Evolutionary conservation across 2,797 vertebrate species (phyloP).

Genomic region (Coregonus sp.): DNA sequence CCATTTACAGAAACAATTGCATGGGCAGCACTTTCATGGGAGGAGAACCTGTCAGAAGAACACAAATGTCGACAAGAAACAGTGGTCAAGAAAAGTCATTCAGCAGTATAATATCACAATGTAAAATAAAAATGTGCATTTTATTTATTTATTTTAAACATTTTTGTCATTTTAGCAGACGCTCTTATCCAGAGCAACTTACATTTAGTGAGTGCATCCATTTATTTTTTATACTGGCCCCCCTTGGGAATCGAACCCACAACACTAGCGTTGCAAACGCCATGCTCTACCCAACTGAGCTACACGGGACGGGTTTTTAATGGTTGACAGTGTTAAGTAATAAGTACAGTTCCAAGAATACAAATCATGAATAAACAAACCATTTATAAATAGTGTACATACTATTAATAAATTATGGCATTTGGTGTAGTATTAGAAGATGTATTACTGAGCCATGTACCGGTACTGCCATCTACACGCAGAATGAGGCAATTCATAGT

Average conservation of each 20-base stretch:
- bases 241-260: too few species aligned
- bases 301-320: not conserved
- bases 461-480: constrained; percentile 64
- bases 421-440: too few species aligned
- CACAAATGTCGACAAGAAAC: not conserved
- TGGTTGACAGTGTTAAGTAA: not conserved
- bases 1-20: constrained; percentile 98
- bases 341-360: not conserved
- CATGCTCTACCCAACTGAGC: too few species aligned
- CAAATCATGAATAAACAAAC: not conserved
- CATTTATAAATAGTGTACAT: not conserved
- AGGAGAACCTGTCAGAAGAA: constrained; percentile 84
- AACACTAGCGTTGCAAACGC: too few species aligned
- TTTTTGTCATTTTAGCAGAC: too few species aligned
- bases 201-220: too few species aligned
- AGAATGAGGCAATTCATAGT: constrained; percentile 29
- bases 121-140: not conserved
- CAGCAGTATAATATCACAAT: not conserved
- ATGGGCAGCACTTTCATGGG: constrained; percentile 96
- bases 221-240: too few species aligned
- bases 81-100: not conserved
- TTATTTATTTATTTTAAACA: too few species aligned
- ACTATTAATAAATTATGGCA: not conserved
- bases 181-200: too few species aligned
- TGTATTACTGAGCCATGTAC: constrained; percentile 4